phyloP scores from a whole-genome alignment of 2,113 vertebrate species.

The Microtus pennsylvanicus region DNA sequence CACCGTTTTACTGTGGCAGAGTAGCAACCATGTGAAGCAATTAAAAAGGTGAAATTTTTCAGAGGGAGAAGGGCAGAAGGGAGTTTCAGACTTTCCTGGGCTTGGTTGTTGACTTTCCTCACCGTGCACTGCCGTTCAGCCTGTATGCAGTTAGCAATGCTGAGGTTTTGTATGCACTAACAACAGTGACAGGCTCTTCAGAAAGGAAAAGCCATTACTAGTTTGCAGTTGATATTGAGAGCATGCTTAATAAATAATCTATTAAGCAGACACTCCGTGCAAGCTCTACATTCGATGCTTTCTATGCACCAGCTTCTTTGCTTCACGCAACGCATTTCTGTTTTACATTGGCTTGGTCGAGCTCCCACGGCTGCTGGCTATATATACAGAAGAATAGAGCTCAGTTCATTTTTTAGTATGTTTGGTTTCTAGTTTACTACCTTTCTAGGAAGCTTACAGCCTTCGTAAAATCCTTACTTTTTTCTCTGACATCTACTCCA shows the following conservation, averaged over 20 bases:
- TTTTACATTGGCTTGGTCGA: neutral
- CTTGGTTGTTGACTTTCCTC: accelerated
- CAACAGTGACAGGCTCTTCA: neutral
- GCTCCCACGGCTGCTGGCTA: neutral
- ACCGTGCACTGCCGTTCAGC: neutral
- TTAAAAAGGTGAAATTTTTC: neutral
- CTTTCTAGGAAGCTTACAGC: neutral
- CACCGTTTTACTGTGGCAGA: neutral
- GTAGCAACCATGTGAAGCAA: neutral
- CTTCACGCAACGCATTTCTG: neutral
- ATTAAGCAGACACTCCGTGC: neutral
- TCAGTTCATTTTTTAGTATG: neutral
- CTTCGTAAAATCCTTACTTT: neutral
- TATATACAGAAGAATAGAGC: neutral
- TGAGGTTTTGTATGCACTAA: neutral
- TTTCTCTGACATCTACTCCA: neutral
- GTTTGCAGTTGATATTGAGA: neutral
- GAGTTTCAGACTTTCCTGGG: neutral
- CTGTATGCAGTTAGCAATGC: neutral
- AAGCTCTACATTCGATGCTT: too few species aligned
- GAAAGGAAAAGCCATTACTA: neutral
- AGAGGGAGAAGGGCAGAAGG: neutral
- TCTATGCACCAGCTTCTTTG: neutral
- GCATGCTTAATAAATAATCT: neutral
- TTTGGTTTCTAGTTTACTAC: neutral